Percentiles rank a stretch among this genome's conserved stretches.
phyloP scores from a whole-genome alignment of 2,113 vertebrate genomes.

The Sebastes schlegelii region DNA sequence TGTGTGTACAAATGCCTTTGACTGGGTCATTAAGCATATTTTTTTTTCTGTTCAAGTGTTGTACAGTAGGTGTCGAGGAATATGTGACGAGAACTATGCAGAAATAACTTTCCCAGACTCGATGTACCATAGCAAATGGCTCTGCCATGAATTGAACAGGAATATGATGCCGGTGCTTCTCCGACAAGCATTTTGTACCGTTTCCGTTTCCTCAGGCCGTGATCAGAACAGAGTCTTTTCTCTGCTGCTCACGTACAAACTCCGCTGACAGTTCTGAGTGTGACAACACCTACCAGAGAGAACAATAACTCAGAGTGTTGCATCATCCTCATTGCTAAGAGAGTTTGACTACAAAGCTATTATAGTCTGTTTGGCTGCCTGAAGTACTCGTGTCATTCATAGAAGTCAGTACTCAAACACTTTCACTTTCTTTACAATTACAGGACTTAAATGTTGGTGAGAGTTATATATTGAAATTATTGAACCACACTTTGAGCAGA shows the following conservation, averaged over 20 bases:
- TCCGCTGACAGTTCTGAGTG: background rate
- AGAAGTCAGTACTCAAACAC: background rate
- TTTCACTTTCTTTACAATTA: background rate
- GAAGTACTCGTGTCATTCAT: background rate
- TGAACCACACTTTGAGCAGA: background rate
- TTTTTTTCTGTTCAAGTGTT: background rate
- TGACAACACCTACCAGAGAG: slow-evolving; percentile 12
- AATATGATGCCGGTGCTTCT: slow-evolving; percentile 16
- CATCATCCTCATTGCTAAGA: background rate
- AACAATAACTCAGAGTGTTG: background rate
- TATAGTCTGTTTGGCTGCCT: background rate
- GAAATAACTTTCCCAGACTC: slow-evolving; percentile 2
- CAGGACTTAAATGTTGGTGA: background rate
- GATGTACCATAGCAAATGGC: slow-evolving; percentile 12
- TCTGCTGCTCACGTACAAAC: slow-evolving; percentile 2
- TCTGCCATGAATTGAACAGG: slow-evolving; percentile 3
- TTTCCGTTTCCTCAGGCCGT: no score
- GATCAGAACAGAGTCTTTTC: slow-evolving; percentile 7
- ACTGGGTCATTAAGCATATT: slow-evolving; percentile 32
- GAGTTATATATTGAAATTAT: background rate
- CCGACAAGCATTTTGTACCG: slow-evolving; percentile 9
- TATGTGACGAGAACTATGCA: background rate
- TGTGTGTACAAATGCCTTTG: slow-evolving; percentile 39
- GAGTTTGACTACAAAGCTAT: background rate
- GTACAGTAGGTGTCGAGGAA: background rate